Base-by-base conservation (phyloP, 2,797 vertebrate genomes). In the Cichlasoma orientale region DNA sequence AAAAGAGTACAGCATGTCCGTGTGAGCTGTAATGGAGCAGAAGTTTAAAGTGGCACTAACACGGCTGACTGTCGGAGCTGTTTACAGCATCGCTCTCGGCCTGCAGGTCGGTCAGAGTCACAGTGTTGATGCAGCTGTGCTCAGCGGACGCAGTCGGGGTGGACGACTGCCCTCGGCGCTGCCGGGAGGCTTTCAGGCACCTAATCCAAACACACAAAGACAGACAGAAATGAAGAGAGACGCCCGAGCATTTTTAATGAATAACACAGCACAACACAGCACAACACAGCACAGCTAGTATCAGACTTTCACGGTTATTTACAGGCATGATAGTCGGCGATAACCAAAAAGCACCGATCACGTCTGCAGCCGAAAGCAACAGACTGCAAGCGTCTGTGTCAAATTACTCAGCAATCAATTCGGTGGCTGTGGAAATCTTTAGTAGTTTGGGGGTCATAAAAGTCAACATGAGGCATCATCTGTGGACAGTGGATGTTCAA, bases 61-160 rank as follows among this genome's bases (percentile, higher is more conserved):
- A 50, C 13, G 41, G 23, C 41, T 29, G 63, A 50, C 41, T 50
- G 63, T 50, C 63, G 29, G 63, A 50, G 41, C 63, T 50, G 41
- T 8, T 50, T 68, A 57, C 13, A 21, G 41, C 41, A 27, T 66
- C 61, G 41, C 2, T 25, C 41, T 66, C 21, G 18, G 29, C 12
- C 21, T 16, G 56, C 2, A 52, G 18, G 29, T 47, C 14, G 36
- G 53, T 78, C 44, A 14, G 50, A 61, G 56, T n/a, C 6, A 7
- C 25, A 44, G 27, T 90, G 86, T 92, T 88, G 87, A 83, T 82
- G 76, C 89, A 93, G 90, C 90, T 93, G 90, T 29, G 77, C 21
- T 85, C 73, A 9, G 70, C 52, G 13, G 76, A 72, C 77, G 23
- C 66, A 57, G 77, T 55, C 23, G 10, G 78, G 74, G 72, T 68